Base-by-base conservation (phyloP, 1,140 invertebrate species). In the Zeugodacus cucurbitae region DNA sequence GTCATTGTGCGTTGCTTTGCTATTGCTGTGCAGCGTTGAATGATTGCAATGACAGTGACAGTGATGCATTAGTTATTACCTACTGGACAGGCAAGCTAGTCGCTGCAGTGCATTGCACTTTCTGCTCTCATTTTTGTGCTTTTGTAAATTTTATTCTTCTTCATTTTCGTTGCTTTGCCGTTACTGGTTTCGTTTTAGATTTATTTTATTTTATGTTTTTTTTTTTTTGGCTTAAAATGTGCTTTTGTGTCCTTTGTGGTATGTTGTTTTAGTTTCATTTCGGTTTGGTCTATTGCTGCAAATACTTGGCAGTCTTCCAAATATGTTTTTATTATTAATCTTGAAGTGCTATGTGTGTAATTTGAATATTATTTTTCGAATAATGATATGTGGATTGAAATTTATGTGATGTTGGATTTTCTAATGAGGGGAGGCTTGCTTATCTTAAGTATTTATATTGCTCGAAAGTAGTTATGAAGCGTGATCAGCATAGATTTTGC, bases 31-130 rank as follows among this genome's bases (percentile, higher is more conserved):
- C 70, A 41, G 37, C 70, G 70, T 7, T 74, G 70, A 74, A 74
- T 74, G 32, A 74, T 74, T 74, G 70, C 70, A 74, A 74, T 74
- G 70, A 41, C 70, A 74, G 70, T 74, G 70, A 74, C 70, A 74
- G 70, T 74, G 70, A 74, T 74, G 70, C 70, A 74, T 74, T 74
- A 22, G 58, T 62, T 62, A 62, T 62, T 62, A 62, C 58, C 58
- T 44, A 41, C 37, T 74, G 37, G 70, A 74, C 70, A 74, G 22
- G n/a, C 70, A 74, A 41, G n/a, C 70, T 7, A 14, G 32, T 26
- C 20, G 70, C 44, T 6, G 17, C 14, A 41, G 70, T 74, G 37
- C 70, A 74, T n/a, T 74, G 70, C 70, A 37, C 70, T 74, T 20
- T 74, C 32, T 41, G 70, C 34, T 74, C 70, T n/a, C 37, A 22